Evolutionary conservation across 2,888 invertebrate genomes (phyloP), one percentile per base, ranked within the genome.

Genomic region (Andrena chrysosceles): DNA sequence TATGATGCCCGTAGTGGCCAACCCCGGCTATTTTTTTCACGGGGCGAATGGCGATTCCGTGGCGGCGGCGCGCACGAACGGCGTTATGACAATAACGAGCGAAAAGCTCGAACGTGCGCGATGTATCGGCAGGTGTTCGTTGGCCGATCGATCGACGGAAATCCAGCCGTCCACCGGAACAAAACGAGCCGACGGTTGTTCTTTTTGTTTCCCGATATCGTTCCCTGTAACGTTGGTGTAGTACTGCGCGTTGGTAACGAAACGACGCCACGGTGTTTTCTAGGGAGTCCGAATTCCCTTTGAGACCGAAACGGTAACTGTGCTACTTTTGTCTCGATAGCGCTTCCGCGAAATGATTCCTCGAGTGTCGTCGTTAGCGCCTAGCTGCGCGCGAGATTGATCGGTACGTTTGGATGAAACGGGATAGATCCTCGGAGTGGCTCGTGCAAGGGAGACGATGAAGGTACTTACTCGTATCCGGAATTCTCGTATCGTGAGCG

Each of bases 391-490:
- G 42, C 13, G 4, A 42, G 42, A 42, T 42, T 16, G 42, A 42
- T 42, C 42, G 42, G 16, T 42, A 5, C 13, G 42, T 16, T 42
- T 5, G 1, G 4, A 42, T 42, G 42, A 42, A 42, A 16, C 42
- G 16, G 42, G 13, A 16, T 5, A 5, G 42, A 42, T 16, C 13
- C 42, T 16, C 16, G 42, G 42, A 42, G 13, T 5, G 16, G 42
- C 42, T 42, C 42, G 42, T 16, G 20, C 8, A 52, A 52, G 56
- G 56, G 23, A 26, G 20, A 33, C 23, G 13, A 35, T 5, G 2
- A 23, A 35, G 33, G 62, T 80, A 93, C 95, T 95, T 84, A 95
- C 95, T 90, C 94, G 93, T 94, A 94, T 94, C 94, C 91, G 95
- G 93, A 95, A 95, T 93, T 95, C 93, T 94, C 85, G 91, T 91